A percentile compares a stretch with the other conserved stretches of the same genome.
Evolutionary conservation across 2,113 vertebrate species (phyloP).

Genomic region (Erinaceus europaeus): DNA sequence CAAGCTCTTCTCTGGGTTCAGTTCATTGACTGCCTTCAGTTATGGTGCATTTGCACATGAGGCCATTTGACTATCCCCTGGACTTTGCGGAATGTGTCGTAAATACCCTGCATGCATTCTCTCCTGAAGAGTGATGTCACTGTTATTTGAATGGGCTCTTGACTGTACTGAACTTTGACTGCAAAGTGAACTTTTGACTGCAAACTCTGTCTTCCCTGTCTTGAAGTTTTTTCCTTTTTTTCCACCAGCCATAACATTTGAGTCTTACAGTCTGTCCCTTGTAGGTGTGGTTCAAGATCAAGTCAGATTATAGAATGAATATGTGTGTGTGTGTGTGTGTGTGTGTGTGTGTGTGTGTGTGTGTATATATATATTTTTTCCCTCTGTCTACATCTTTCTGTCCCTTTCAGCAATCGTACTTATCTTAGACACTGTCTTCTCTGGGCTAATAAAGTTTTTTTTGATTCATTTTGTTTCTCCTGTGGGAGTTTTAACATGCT

Average conservation of each 20-base stretch:
- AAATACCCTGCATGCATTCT: background rate
- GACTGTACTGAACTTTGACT: background rate
- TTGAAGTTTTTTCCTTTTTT: too few species aligned
- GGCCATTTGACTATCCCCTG: background rate
- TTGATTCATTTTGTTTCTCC: too few species aligned
- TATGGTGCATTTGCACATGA: too few species aligned
- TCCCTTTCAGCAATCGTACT: background rate
- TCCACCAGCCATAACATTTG: too few species aligned
- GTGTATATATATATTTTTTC: too few species aligned
- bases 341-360: too few species aligned
- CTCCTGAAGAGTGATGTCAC: background rate
- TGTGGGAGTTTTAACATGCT: background rate
- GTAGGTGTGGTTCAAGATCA: background rate
- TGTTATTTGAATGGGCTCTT: background rate
- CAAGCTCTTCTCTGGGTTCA: background rate
- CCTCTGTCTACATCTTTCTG: background rate
- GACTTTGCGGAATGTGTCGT: background rate
- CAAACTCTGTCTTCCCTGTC: background rate
- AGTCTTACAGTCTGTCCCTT: background rate
- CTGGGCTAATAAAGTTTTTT: background rate
- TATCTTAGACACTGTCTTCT: background rate
- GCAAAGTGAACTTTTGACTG: too few species aligned
- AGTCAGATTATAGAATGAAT: too few species aligned
- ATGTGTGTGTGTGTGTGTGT: too few species aligned
- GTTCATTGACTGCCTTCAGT: background rate